Conservation (phyloP, 2,888 invertebrate species). For the Andrena chrysosceles region DNA sequence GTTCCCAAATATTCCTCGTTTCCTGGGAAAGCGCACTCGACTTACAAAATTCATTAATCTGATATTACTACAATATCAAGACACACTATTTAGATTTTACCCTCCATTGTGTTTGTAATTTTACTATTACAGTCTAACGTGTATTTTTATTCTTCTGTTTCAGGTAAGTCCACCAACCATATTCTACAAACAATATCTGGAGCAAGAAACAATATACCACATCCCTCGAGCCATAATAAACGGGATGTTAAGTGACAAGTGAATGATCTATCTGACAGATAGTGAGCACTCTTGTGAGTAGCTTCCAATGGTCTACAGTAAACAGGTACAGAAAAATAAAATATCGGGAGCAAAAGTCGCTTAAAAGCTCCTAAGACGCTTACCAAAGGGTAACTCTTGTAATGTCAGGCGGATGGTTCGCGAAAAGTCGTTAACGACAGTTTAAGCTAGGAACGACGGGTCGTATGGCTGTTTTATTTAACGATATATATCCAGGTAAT, state of each 20-base stretch:
- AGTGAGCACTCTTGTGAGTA: no score
- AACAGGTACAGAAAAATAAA: slow-evolving; percentile 39
- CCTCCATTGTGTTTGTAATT: neutral
- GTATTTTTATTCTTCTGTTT: slow-evolving; percentile 71
- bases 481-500: slow-evolving; percentile 68
- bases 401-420: slow-evolving; percentile 47
- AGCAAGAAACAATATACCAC: slow-evolving; percentile 33
- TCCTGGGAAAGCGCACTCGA: no score
- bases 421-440: slow-evolving; percentile 70
- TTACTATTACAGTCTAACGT: slow-evolving; percentile 46
- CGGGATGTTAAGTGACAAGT: neutral
- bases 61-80: neutral
- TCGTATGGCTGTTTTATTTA: slow-evolving; percentile 63
- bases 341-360: slow-evolving; percentile 40
- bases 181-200: slow-evolving; percentile 27
- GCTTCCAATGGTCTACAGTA: slow-evolving; percentile 24
- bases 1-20: no score
- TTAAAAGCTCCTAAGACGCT: slow-evolving; percentile 42
- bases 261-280: slow-evolving; percentile 11
- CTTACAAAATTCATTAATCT: neutral
- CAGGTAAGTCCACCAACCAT: slow-evolving; percentile 68
- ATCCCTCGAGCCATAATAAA: slow-evolving; percentile 51
- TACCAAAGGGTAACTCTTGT: slow-evolving; percentile 49
- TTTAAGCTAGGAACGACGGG: slow-evolving; percentile 66
- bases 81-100: neutral